Base-by-base conservation (phyloP, 1,140 invertebrate genomes). In the Odontomachus brunneus region DNA sequence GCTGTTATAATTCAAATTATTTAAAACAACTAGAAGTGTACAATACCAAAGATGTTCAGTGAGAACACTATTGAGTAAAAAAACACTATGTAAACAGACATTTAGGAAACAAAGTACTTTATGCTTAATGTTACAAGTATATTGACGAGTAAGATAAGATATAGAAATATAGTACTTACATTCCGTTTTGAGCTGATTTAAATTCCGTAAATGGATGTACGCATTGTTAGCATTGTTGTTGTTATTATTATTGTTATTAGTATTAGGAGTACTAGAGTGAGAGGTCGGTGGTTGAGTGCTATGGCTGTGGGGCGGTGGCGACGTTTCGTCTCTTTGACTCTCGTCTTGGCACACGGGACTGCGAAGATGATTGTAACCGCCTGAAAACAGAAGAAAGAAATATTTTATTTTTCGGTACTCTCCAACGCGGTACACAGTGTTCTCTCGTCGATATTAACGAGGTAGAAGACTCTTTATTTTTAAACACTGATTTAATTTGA, bases 261-360 rank as follows among this genome's bases (percentile, higher is more conserved):
- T 89, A 66, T 90, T 92, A n/a, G 93, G 86, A 15, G 91, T 90
- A 44, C 83, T 91, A 59, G 92, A 90, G 74, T 93, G 92, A 74
- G 92, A 90, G 84, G 91, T 91, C 4, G 91, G 87, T n/a, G 91
- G 83, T 90, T 93, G 92, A 55, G 89, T 89, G 83, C 82, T 93
- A 87, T 92, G 92, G 83, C 91, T 92, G 51, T 93, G 94, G n/a
- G 94, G 92, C 53, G 94, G 94, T 19, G 95, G 92, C 51, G 93
- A 95, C 26, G 91, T 92, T 65, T 95, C 93, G 83, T 94, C 95
- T 87, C 94, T 92, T 84, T 94, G 93, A 71, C 93, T 94, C 29
- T 93, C 94, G 78, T 95, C 93, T 82, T 94, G 94, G 87, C 94
- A 95, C 60, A 94, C 94, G 57, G 94, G 95, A 91, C 95, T 95